Evolutionary conservation across 2,888 invertebrate species (phyloP), one percentile per base, ranked within the genome.

Genomic region (Uropetala carovei): DNA sequence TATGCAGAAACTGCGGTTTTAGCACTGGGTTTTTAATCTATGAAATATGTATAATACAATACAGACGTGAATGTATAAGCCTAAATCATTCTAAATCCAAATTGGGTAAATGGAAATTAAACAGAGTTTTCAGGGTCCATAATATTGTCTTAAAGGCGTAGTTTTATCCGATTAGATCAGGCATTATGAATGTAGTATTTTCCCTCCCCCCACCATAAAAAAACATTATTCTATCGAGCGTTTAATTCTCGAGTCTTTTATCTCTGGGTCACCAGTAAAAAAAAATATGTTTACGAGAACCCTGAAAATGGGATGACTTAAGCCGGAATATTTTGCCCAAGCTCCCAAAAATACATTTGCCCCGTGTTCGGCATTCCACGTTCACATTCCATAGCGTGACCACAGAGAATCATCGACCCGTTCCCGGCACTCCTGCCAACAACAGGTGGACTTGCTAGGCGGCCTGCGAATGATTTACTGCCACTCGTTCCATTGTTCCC

Each of bases 391-490:
- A 27, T 9, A 11, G 11, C 11, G 22, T 75, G 22, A 75, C 75
- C 75, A 18, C 43, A 43, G 43, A 43, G 5, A 43, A 5, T 1
- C 60, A 75, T 27, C 11, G 75, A 27, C 75, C 68, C 64, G 8
- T 64, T 43, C 3, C 43, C 43, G 43, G 64, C 68, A 7, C 68
- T 68, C 68, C 68, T 75, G 75, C 27, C 75, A 75, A 75, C 75
- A 75, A 75, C 75, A 75, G 75, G 75, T 75, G 75, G 75, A 75
- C 75, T 75, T 60, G 18, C 43, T 43, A 43, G 43, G 43, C 43
- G 60, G 60, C 13, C 60, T 75, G 27, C 75, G 27, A 75, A 75
- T 75, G 75, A 75, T 75, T 75, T 75, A 75, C 75, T 75, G 75
- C 75, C 75, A n/a, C 75, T 75, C 75, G 75, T 75, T 75, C 75